A percentile compares a stretch with the other conserved stretches of the same genome.
These are phyloP conservation scores for Halictus quadricinctus DNA, from an alignment of 2,888 invertebrate genomes.

Conservation along the genomic window DNA sequence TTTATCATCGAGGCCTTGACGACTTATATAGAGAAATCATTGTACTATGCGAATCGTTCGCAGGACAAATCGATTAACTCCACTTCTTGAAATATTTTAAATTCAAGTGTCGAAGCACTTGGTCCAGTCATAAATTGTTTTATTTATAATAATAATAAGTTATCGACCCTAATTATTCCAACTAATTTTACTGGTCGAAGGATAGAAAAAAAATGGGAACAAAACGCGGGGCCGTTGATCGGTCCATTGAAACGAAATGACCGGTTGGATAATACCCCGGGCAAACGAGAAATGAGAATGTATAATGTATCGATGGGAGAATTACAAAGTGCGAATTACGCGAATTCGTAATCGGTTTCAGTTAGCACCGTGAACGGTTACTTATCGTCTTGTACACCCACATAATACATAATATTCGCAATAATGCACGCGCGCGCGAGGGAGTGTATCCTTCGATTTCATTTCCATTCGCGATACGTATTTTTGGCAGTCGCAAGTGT, in stretches of 20 bases:
- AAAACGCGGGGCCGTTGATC: background rate
- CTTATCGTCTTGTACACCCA: background rate
- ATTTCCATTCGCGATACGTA: background rate
- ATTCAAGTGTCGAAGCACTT: no score
- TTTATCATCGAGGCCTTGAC: no score
- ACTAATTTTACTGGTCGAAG: background rate
- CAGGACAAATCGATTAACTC: no score
- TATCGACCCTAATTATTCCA: background rate
- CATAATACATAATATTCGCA: background rate
- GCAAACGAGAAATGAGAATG: constrained; percentile 6
- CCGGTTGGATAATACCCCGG: constrained; percentile 14
- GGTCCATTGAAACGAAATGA: constrained; percentile 5
- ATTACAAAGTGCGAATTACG: constrained; percentile 26
- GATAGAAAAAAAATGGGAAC: background rate
- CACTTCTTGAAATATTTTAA: no score
- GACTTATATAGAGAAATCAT: no score
- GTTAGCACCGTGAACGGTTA: constrained; percentile 24
- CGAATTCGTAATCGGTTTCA: constrained; percentile 9
- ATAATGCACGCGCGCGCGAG: background rate
- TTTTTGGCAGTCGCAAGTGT: constrained; percentile 9
- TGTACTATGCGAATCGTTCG: no score
- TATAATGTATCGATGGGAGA: background rate
- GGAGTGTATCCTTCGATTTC: background rate
- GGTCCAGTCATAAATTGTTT: no score
- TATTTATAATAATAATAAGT: no score